Conservation (phyloP, 2,888 invertebrate species). For the Xanthia togata region DNA sequence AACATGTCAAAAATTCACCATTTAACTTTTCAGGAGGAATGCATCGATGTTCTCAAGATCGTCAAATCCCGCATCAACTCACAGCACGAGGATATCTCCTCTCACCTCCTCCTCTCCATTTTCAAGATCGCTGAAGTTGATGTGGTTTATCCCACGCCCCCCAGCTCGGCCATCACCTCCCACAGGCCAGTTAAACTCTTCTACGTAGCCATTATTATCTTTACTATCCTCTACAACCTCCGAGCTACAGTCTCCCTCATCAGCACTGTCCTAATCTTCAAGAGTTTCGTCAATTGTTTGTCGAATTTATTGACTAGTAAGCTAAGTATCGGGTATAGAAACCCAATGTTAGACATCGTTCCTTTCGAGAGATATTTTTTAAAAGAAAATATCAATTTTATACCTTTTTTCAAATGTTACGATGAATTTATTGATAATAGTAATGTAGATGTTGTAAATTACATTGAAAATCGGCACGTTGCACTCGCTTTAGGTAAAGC, state of each 20-base stretch:
- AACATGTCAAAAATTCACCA: too few species aligned
- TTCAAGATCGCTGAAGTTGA: conserved; percentile 98
- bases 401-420: conserved; percentile 86
- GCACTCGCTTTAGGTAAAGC: conserved; percentile 88
- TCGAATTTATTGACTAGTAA: conserved; percentile 82
- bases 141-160: conserved; percentile 93
- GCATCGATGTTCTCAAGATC: conserved; percentile 94
- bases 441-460: conserved; percentile 81
- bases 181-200: conserved; percentile 77
- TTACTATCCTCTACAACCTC: conserved; percentile 79
- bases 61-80: conserved; percentile 96
- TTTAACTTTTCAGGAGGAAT: conserved; percentile 93
- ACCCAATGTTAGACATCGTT: conserved; percentile 75
- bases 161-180: conserved; percentile 87
- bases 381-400: conserved; percentile 77
- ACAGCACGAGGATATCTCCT: conserved; percentile 95
- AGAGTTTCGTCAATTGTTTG: conserved; percentile 82
- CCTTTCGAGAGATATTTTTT: conserved; percentile 84
- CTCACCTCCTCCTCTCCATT: conserved; percentile 96
- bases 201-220: conserved; percentile 78
- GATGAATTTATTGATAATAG: conserved; percentile 83
- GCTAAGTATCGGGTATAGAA: conserved; percentile 59
- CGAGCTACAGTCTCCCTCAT: conserved; percentile 69
- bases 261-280: conserved; percentile 67
- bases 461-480: conserved; percentile 78